phyloP scores from a whole-genome alignment of 2,113 vertebrate species.

The Bombycilla garrulus region DNA sequence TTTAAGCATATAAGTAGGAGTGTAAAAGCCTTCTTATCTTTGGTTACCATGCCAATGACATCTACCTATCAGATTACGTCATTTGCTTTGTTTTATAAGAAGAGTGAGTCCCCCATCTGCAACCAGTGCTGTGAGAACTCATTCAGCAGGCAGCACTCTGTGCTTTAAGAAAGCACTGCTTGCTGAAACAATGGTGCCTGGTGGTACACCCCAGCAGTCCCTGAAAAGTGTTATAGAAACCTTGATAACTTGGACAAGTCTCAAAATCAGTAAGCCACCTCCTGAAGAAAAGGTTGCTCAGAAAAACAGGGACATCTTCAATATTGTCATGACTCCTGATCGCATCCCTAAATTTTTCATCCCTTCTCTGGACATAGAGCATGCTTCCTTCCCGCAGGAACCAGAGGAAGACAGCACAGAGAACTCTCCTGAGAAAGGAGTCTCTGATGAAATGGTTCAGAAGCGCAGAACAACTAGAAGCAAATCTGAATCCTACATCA shows the following conservation, averaged over 20 bases:
- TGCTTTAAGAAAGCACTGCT: background rate
- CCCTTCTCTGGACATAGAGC: slow-evolving; percentile 59
- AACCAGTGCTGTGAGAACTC: slow-evolving; percentile 27
- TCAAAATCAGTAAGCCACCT: slow-evolving; percentile 21
- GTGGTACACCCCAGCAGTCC: background rate
- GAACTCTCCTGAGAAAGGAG: background rate
- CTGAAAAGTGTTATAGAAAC: slow-evolving; percentile 46
- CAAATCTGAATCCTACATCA: slow-evolving; percentile 30
- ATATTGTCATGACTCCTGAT: slow-evolving; percentile 70
- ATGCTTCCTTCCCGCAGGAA: background rate
- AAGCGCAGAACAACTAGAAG: slow-evolving; percentile 11
- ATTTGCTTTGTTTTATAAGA: slow-evolving; percentile 66
- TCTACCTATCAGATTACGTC: slow-evolving; percentile 38
- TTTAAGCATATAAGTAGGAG: slow-evolving; percentile 5
- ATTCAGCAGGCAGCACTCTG: background rate
- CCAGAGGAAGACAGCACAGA: background rate
- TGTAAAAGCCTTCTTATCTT: slow-evolving; percentile 63
- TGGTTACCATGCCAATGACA: slow-evolving; percentile 69
- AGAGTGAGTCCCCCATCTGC: background rate
- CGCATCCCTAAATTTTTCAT: slow-evolving; percentile 74
- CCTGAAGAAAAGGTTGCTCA: slow-evolving; percentile 7
- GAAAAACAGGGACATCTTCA: slow-evolving; percentile 58
- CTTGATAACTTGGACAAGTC: slow-evolving; percentile 37
- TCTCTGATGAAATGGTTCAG: background rate
- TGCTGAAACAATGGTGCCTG: slow-evolving; percentile 43